Evolutionary conservation across 2,888 invertebrate species (phyloP).

Genomic region (Trichopoda pennipes): DNA sequence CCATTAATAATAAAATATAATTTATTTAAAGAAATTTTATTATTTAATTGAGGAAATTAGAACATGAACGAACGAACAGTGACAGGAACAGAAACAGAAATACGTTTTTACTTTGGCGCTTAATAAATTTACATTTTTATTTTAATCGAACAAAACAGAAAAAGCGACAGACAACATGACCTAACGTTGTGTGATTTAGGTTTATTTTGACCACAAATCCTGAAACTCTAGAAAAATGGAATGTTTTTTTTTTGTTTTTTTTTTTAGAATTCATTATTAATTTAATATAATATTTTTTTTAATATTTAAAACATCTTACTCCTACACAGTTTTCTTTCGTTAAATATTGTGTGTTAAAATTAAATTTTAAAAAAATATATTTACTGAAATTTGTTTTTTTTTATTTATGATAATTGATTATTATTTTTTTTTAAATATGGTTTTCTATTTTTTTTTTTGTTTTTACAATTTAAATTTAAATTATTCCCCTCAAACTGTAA

Average conservation of each 20-base stretch:
- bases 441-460: constrained; percentile 64
- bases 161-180: constrained; percentile 5
- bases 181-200: background rate
- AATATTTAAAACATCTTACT: constrained; percentile 12
- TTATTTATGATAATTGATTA: constrained; percentile 24
- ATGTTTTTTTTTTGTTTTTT: no score
- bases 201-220: no score
- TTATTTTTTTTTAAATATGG: constrained; percentile 30
- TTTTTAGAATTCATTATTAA: background rate
- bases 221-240: no score
- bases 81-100: background rate
- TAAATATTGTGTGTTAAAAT: constrained; percentile 15
- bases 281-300: background rate
- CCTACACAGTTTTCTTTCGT: constrained; percentile 10
- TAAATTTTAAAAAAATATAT: constrained; percentile 10
- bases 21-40: constrained; percentile 41
- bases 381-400: constrained; percentile 1
- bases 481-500: constrained; percentile 59
- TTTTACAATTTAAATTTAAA: constrained; percentile 69
- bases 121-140: constrained; percentile 9
- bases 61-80: constrained; percentile 7
- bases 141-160: constrained; percentile 10
- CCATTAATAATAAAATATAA: constrained; percentile 46
- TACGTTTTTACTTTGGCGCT: background rate
- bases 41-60: constrained; percentile 53